Conservation (phyloP, 2,888 invertebrate genomes). For the Phorcus lineatus region DNA sequence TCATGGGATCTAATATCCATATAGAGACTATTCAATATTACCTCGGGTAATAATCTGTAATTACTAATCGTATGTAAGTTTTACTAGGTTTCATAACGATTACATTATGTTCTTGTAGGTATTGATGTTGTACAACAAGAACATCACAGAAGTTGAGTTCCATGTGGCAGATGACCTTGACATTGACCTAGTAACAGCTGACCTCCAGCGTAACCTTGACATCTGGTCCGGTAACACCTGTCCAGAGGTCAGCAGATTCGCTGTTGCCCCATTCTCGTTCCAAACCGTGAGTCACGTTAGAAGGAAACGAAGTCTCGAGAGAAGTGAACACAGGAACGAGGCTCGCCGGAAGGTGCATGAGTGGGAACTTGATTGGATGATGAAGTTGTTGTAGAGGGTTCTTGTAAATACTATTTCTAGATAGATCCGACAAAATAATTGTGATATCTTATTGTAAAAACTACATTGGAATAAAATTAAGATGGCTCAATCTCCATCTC, state of each 20-base stretch:
- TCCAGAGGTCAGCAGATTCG: constrained; percentile 30
- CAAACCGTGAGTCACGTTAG: constrained; percentile 19
- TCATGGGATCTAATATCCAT: too few species aligned
- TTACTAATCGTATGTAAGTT: too few species aligned
- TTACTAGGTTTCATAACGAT: too few species aligned
- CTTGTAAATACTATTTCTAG: too few species aligned
- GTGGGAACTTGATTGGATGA: constrained; percentile 40
- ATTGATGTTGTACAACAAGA: constrained; percentile 38
- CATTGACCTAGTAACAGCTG: constrained; percentile 22
- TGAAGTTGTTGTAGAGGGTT: constrained; percentile 28
- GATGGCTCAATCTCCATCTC: too few species aligned
- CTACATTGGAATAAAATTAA: too few species aligned
- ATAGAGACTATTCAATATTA: too few species aligned
- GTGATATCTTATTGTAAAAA: too few species aligned
- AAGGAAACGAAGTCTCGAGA: constrained; percentile 30
- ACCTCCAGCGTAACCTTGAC: constrained; percentile 37
- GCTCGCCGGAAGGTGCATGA: constrained; percentile 25
- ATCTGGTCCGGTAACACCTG: constrained; percentile 36
- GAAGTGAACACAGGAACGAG: constrained; percentile 32
- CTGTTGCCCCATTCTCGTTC: constrained; percentile 34
- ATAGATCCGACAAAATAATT: too few species aligned
- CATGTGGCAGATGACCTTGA: constrained; percentile 24
- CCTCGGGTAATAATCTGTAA: too few species aligned
- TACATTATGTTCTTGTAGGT: constrained; percentile 18
- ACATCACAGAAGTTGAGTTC: constrained; percentile 30